These are phyloP conservation scores for Rhea pennata DNA, from an alignment of 2,113 vertebrate species.

Conservation along the genomic window DNA sequence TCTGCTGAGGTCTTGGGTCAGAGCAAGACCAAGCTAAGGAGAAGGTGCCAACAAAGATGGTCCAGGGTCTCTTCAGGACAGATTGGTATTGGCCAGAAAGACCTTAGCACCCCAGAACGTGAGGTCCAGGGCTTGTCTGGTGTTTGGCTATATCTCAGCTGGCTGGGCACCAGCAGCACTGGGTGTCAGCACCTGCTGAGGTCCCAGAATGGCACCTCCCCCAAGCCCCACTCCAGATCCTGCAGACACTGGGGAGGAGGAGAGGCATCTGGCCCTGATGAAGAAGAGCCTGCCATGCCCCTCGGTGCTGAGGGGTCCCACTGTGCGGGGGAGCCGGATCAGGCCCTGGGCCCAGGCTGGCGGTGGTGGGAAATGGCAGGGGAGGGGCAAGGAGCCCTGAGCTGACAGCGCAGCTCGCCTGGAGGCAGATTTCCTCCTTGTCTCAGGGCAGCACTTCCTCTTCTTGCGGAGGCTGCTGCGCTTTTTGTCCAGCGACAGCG, in stretches of 20 bases:
- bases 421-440: background rate
- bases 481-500: background rate
- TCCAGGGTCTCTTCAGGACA: background rate
- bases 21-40: background rate
- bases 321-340: background rate
- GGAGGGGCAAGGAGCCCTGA: background rate
- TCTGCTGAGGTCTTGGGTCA: background rate
- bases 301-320: background rate
- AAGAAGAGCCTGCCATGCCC: background rate
- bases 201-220: background rate
- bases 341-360: background rate
- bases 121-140: no score
- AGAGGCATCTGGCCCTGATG: background rate
- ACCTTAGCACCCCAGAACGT: background rate
- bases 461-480: background rate
- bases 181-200: background rate
- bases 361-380: accelerated
- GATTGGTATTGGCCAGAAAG: background rate
- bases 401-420: accelerated
- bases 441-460: background rate
- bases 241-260: background rate
- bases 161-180: background rate
- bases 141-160: background rate
- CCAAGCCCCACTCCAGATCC: background rate
- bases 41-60: background rate